Percentiles rank a stretch among this genome's conserved stretches.
Evolutionary conservation across 2,797 vertebrate genomes (phyloP).

Genomic region (Gadopsis bispinosus): DNA sequence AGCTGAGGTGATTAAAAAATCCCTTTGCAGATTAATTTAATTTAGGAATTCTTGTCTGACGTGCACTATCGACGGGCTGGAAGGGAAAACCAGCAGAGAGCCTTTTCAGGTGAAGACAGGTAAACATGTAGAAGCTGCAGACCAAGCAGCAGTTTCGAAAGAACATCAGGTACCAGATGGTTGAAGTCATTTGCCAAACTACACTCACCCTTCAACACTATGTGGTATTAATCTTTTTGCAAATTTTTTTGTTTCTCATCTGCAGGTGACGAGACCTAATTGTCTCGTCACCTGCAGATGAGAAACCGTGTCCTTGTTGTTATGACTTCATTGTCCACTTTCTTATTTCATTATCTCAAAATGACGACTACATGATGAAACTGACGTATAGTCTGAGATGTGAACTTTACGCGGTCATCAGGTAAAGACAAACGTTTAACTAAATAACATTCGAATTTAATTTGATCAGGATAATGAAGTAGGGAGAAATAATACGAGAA

Average conservation of each 20-base stretch:
- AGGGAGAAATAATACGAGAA: background rate
- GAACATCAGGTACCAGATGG: no score
- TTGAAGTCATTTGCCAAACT: background rate
- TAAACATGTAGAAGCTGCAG: background rate
- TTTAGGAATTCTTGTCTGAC: no score
- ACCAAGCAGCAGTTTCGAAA: background rate
- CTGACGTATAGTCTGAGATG: background rate
- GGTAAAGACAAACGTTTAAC: background rate
- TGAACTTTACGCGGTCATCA: background rate
- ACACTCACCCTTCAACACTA: background rate
- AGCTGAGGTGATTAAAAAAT: background rate
- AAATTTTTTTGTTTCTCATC: background rate
- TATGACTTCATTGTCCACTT: conserved; percentile 21
- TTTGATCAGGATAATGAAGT: background rate
- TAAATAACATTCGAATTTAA: background rate
- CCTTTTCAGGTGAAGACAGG: background rate
- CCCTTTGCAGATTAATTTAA: no score
- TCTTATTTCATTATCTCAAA: conserved; percentile 33
- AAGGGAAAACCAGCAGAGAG: background rate
- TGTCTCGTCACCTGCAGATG: conserved; percentile 24
- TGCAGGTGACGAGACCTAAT: conserved; percentile 7
- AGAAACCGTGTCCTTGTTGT: conserved; percentile 26
- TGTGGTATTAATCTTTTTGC: background rate
- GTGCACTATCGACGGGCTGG: background rate
- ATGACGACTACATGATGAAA: background rate